These are phyloP conservation scores for Saturnia japonica DNA, from an alignment of 2,888 invertebrate genomes.

Conservation along the genomic window DNA sequence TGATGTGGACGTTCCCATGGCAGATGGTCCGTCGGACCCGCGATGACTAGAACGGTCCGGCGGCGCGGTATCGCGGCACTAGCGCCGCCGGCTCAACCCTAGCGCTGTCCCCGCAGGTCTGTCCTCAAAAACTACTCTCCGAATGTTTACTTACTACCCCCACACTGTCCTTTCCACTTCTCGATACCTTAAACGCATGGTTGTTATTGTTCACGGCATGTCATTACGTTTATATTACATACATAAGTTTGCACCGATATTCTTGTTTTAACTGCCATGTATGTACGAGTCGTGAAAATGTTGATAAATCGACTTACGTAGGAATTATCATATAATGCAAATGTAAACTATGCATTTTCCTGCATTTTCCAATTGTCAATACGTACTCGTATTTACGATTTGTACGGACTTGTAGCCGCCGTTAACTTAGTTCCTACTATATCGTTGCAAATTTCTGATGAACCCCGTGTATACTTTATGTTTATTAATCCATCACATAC, in stretches of 20 bases:
- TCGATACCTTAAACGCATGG: constrained; percentile 38
- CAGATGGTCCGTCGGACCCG: constrained; percentile 72
- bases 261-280: too few species aligned
- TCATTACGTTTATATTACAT: constrained; percentile 22
- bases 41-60: constrained; percentile 81
- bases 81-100: constrained; percentile 63
- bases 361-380: too few species aligned
- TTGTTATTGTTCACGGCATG: constrained; percentile 42
- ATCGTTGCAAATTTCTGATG: constrained; percentile 6
- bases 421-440: not conserved
- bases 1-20: constrained; percentile 47
- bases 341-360: too few species aligned
- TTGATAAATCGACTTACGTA: too few species aligned
- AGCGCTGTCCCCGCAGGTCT: constrained; percentile 69
- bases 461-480: not conserved
- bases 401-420: not conserved
- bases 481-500: not conserved
- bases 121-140: constrained; percentile 50
- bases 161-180: constrained; percentile 22
- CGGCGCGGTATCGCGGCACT: constrained; percentile 69
- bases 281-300: too few species aligned
- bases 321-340: too few species aligned
- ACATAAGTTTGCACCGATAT: constrained; percentile 23
- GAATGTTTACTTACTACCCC: constrained; percentile 48
- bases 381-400: too few species aligned